phyloP scores from a whole-genome alignment of 64 coral and sea anemone species.

The Stichodactyla helianthus region DNA sequence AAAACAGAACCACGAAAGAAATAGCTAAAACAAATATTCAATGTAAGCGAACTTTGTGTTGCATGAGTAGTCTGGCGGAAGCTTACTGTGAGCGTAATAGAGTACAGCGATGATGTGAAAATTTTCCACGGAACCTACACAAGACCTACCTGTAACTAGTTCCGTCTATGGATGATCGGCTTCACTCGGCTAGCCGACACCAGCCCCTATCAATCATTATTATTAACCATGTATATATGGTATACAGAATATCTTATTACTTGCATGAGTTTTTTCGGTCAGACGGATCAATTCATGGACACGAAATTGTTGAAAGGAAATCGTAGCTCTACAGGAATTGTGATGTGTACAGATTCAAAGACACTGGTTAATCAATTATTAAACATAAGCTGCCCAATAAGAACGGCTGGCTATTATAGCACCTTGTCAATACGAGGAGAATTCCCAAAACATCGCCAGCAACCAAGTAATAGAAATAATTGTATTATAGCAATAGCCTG shows the following conservation, averaged over 20 bases:
- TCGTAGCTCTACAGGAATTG: neutral
- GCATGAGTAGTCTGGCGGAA: neutral
- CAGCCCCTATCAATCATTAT: neutral
- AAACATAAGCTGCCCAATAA: neutral
- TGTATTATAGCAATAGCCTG: neutral
- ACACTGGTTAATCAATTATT: neutral
- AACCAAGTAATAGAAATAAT: neutral
- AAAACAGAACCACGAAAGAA: neutral
- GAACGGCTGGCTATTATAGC: neutral
- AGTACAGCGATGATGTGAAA: too few species aligned
- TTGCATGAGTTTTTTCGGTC: neutral
- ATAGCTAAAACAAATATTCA: neutral
- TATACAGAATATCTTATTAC: neutral
- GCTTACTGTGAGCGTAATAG: too few species aligned
- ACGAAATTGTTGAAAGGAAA: neutral
- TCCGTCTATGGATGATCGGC: neutral
- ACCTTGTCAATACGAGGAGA: neutral
- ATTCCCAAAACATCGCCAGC: constrained; percentile 7
- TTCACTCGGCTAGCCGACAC: neutral
- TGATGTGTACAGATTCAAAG: neutral
- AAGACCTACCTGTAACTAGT: neutral
- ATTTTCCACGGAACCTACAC: neutral
- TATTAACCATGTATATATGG: neutral
- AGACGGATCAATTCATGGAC: neutral
- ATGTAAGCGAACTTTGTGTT: neutral